Conservation (phyloP, 2,797 vertebrate genomes). For the Yasuhikotakia modesta region DNA sequence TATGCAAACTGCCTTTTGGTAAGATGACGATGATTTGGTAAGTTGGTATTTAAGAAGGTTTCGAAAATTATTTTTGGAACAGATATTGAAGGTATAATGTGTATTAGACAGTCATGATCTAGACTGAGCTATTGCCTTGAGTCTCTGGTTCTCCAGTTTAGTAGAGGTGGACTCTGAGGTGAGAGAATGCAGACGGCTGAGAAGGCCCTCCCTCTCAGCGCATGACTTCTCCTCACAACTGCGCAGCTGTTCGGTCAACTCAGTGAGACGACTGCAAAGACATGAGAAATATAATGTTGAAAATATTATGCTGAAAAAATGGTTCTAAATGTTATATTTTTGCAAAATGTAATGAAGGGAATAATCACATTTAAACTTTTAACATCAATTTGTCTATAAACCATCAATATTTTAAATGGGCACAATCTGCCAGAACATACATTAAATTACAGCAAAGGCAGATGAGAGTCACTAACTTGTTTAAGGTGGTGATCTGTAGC, state of each 20-base stretch:
- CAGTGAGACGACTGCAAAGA: constrained; percentile 75
- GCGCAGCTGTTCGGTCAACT: constrained; percentile 75
- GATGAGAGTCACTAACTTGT: constrained; percentile 73
- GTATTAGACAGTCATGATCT: neutral
- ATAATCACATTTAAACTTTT: neutral
- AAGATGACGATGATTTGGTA: too few relatives aligned
- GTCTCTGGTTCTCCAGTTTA: constrained; percentile 83
- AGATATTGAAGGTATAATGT: neutral
- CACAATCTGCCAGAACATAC: neutral
- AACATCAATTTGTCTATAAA: neutral
- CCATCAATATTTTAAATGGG: neutral
- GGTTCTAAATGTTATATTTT: neutral
- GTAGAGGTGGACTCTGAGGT: constrained; percentile 71
- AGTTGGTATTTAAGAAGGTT: neutral
- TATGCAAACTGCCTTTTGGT: neutral
- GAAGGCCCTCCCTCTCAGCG: constrained; percentile 75
- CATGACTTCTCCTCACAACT: constrained; percentile 75
- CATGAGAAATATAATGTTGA: neutral
- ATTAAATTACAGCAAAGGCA: neutral
- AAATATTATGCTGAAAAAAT: neutral
- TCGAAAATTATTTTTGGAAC: neutral
- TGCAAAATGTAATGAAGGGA: too few relatives aligned
- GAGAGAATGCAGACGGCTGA: constrained; percentile 77
- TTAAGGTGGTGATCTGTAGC: constrained; percentile 78
- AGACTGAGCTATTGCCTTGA: constrained; percentile 70